phyloP scores from a whole-genome alignment of 2,113 vertebrate species.

The Cathartes aura region DNA sequence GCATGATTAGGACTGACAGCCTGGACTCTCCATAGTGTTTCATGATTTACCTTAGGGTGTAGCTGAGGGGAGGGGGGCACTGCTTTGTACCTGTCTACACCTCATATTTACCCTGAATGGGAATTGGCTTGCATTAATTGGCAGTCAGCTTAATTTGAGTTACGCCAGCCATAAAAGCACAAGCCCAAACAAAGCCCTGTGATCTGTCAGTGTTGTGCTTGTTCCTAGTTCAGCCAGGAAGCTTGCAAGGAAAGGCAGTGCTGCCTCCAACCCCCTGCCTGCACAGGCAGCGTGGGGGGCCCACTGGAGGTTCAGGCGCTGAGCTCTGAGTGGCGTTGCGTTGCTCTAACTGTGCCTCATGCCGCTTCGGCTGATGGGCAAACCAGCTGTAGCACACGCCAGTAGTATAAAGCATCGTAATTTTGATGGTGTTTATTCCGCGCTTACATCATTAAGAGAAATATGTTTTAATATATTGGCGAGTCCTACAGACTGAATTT shows the following conservation, averaged over 20 bases:
- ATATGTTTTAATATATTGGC: background rate
- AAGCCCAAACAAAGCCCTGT: background rate
- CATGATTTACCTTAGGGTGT: background rate
- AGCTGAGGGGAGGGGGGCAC: background rate
- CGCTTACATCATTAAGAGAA: background rate
- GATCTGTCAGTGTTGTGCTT: background rate
- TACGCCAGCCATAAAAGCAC: background rate
- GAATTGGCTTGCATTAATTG: background rate
- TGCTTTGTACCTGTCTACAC: background rate
- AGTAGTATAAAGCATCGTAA: background rate
- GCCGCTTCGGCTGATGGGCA: background rate
- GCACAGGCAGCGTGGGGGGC: background rate
- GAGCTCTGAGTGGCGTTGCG: accelerated
- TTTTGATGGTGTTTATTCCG: conserved; percentile 5
- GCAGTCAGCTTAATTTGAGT: background rate
- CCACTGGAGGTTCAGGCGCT: background rate
- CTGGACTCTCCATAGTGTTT: background rate
- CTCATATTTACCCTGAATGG: background rate
- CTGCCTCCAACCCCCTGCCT: background rate
- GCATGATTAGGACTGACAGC: background rate
- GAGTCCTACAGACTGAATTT: background rate
- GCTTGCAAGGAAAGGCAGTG: background rate
- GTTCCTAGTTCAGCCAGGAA: background rate
- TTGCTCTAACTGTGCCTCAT: background rate
- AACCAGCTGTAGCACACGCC: background rate